Conservation (phyloP, 2,113 vertebrate genomes). For the Hylia prasina region DNA sequence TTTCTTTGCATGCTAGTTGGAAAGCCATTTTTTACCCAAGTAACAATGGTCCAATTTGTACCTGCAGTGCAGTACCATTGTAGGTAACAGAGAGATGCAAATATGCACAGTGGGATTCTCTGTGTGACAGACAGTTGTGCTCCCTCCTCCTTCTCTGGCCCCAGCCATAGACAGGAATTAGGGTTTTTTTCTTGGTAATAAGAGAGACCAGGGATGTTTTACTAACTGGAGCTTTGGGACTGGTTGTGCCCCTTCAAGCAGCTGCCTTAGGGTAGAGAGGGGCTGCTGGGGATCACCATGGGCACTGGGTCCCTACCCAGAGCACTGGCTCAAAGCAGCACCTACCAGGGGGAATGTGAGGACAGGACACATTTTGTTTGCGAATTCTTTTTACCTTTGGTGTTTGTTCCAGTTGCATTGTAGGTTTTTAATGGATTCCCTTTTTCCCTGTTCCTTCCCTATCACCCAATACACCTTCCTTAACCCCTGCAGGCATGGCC, state of each 20-base stretch:
- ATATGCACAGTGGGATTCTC: neutral
- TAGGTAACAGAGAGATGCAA: conserved; percentile 48
- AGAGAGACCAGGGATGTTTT: neutral
- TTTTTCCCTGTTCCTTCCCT: neutral
- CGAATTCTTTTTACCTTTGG: neutral
- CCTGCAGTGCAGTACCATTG: conserved; percentile 33
- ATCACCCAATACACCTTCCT: neutral
- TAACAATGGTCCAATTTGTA: conserved; percentile 27
- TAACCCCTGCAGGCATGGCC: rapidly evolving
- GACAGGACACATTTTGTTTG: rapidly evolving
- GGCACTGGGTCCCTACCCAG: neutral
- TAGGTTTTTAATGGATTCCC: neutral
- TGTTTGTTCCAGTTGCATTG: neutral
- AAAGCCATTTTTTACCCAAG: conserved; percentile 29
- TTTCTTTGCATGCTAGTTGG: conserved; percentile 64
- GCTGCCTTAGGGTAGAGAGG: neutral
- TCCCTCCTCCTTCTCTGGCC: neutral
- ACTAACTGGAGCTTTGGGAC: neutral
- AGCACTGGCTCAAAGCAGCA: neutral
- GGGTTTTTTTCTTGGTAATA: neutral
- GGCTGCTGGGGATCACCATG: neutral
- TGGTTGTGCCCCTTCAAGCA: neutral
- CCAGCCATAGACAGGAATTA: neutral
- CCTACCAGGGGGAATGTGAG: neutral
- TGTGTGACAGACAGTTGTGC: neutral